A percentile compares a stretch with the other conserved stretches of the same genome.
Evolutionary conservation across 2,797 vertebrate genomes (phyloP).

Genomic region (Crenichthys baileyi): DNA sequence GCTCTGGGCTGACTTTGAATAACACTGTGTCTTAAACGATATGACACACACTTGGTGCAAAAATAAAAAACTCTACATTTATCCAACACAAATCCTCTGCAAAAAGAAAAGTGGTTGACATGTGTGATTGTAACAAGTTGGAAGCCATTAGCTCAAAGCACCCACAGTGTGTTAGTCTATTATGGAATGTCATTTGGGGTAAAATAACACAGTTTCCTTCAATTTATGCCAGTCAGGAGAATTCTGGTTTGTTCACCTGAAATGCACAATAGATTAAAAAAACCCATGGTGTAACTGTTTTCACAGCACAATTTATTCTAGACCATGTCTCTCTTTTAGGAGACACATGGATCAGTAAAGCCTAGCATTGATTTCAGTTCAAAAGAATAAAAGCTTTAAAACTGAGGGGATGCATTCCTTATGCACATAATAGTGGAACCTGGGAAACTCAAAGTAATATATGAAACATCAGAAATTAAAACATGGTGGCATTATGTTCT

Average conservation of each 20-base stretch:
- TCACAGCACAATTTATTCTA: conserved; percentile 21
- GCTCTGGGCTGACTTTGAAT: conserved; percentile 48
- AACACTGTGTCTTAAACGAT: conserved; percentile 35
- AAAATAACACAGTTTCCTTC: conserved; percentile 26
- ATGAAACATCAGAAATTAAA: conserved; percentile 14
- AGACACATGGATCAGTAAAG: conserved; percentile 20
- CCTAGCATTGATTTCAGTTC: conserved; percentile 8
- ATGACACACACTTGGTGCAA: conserved; percentile 26
- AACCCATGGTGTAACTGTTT: conserved; percentile 2
- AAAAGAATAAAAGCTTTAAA: conserved; percentile 17
- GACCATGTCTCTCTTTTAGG: conserved; percentile 28
- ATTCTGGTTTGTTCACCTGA: conserved; percentile 31
- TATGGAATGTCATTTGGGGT: conserved; percentile 8
- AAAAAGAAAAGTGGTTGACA: conserved; percentile 20
- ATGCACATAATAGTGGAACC: conserved; percentile 7
- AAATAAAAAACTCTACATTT: conserved; percentile 37
- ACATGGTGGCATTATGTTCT: conserved; percentile 15
- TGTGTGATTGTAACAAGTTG: conserved; percentile 11
- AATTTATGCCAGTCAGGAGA: conserved; percentile 36
- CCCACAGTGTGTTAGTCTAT: conserved; percentile 13
- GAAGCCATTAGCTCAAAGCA: conserved; percentile 13
- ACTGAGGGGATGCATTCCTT: conserved; percentile 11
- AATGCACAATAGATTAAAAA: conserved; percentile 27
- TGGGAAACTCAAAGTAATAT: conserved; percentile 18
- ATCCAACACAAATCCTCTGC: conserved; percentile 16